Base-by-base conservation (phyloP, 2,113 vertebrate genomes). In the Hepsetus odoe region DNA sequence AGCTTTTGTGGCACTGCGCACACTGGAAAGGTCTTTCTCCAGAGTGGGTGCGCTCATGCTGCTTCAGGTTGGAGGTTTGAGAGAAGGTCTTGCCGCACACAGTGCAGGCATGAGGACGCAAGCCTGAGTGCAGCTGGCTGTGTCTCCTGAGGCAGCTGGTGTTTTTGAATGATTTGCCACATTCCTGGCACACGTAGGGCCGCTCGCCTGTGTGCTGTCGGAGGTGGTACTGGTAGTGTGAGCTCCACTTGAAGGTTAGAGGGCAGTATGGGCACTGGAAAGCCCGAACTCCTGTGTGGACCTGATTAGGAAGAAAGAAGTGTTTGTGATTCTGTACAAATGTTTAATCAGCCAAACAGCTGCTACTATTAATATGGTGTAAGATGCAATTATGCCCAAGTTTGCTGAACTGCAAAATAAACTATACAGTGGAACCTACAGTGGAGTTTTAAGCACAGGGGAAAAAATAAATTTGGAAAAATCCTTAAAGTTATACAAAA, bases 201-300 rank as follows among this genome's bases (percentile, higher is more conserved):
- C 94, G 90, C 84, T 97, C 96, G 0, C 97, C 97, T 0, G 96
- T 96, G 91, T 98, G 97, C 68, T 96, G 93, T 22, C 97, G 90
- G 68, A 95, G 88, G 85, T 98, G 97, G 82, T 97, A 97, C 90
- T 96, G 96, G 88, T 95, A 97, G 87, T 97, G 96, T 0, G 96
- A 97, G 0, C 96, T 96, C 95, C 96, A 97, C 84, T 98, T 98
- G 90, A 98, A 98, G 10, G 96, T 94, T 32, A 95, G 93, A 1
- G 94, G 93, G 7, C 96, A 98, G 83, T 96, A 94, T 62, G 94
- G 91, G 4, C 96, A 98, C 76, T 95, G 94, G 87, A 96, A 98
- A 1, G 96, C 95, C 0, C 95, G 91, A n/a, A 96, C 91, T 5
- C 96, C 96, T 0, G 96, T 98, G 87, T 97, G 96, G 4, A 96